Evolutionary conservation across 1,140 invertebrate genomes (phyloP).

Genomic region (Caenorhabditis latens): DNA sequence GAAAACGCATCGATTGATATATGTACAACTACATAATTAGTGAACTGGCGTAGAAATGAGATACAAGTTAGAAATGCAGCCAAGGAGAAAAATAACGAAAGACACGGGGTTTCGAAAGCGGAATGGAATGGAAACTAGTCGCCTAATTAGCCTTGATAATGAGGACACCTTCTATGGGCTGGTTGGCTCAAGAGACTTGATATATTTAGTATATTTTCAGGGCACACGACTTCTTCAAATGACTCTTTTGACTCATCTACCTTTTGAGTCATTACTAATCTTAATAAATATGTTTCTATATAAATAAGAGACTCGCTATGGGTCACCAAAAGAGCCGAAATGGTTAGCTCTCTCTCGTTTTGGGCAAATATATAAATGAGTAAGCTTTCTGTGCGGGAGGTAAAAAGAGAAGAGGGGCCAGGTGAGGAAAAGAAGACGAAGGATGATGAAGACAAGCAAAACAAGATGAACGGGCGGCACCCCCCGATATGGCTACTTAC

Average conservation of each 20-base stretch:
- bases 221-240: too few species aligned
- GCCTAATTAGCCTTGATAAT: conserved; percentile 49
- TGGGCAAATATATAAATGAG: conserved; percentile 44
- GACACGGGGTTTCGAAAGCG: background rate
- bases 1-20: too few species aligned
- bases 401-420: background rate
- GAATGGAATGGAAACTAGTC: background rate
- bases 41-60: background rate
- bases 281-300: background rate
- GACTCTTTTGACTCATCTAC: background rate
- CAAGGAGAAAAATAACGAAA: conserved; percentile 18
- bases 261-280: background rate
- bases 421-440: background rate
- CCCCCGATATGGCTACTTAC: background rate
- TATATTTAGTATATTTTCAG: background rate
- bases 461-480: conserved; percentile 23
- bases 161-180: conserved; percentile 32
- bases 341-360: background rate
- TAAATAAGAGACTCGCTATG: background rate
- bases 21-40: background rate
- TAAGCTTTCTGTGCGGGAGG: conserved; percentile 8
- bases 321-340: conserved; percentile 18
- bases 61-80: background rate
- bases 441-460: conserved; percentile 31
- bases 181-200: background rate